A percentile compares a stretch with the other conserved stretches of the same genome.
Conservation (phyloP, 1,140 invertebrate genomes). For the Hypsibius dujardini region DNA sequence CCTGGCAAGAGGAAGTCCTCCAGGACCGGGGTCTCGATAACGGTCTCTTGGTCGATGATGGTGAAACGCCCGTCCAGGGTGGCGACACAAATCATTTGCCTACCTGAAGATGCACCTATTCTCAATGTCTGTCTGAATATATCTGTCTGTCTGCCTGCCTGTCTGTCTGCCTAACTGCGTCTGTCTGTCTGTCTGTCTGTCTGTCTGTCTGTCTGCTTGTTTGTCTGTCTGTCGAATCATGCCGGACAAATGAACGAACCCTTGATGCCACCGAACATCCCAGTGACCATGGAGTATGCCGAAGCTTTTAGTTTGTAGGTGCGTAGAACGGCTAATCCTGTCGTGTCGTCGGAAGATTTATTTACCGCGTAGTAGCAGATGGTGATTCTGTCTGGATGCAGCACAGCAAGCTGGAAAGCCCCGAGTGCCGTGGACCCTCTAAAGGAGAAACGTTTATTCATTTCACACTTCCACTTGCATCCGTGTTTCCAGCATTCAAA, state of each 20-base stretch:
- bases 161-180: no score
- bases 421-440: not conserved
- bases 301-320: not conserved
- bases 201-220: not conserved
- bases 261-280: not conserved
- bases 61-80: not conserved
- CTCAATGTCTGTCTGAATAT: not conserved
- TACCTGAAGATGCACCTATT: not conserved
- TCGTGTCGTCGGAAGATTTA: not conserved
- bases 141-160: no score
- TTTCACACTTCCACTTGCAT: no score
- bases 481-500: no score
- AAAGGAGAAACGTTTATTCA: no score
- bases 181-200: no score
- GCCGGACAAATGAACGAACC: not conserved
- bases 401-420: slow-evolving; percentile 7
- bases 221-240: not conserved
- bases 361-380: not conserved
- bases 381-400: slow-evolving; percentile 1
- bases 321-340: not conserved
- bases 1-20: slow-evolving; percentile 7
- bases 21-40: not conserved
- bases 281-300: slow-evolving; percentile 6
- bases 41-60: slow-evolving; percentile 13
- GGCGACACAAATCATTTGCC: slow-evolving; percentile 3